phyloP scores from a whole-genome alignment of 2,113 vertebrate genomes.

The Platichthys stellatus region DNA sequence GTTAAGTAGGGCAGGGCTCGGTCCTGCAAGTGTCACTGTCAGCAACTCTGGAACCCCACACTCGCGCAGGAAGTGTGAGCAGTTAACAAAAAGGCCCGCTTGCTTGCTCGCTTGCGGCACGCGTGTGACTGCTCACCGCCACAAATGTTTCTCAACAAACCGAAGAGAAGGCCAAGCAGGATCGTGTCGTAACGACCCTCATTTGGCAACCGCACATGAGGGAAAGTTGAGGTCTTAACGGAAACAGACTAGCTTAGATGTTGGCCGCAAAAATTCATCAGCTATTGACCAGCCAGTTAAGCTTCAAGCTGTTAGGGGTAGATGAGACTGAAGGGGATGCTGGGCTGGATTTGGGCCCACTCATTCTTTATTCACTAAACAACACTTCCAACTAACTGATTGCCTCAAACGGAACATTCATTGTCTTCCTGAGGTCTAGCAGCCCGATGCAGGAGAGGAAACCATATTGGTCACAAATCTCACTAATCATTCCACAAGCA shows the following conservation, averaged over 20 bases:
- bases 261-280: constrained; percentile 65
- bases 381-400: constrained; percentile 44
- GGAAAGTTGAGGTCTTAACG: constrained; percentile 57
- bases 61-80: constrained; percentile 44
- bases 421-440: constrained; percentile 41
- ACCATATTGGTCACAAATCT: constrained; percentile 15
- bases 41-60: constrained; percentile 81
- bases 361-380: constrained; percentile 56
- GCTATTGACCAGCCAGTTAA: constrained; percentile 65
- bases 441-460: constrained; percentile 20
- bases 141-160: constrained; percentile 67
- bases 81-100: constrained; percentile 72
- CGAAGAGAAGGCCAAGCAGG: constrained; percentile 44
- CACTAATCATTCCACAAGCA: constrained; percentile 22
- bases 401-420: constrained; percentile 40
- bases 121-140: constrained; percentile 43
- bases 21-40: constrained; percentile 82
- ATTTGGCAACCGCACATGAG: constrained; percentile 49
- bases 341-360: constrained; percentile 47
- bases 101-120: constrained; percentile 61
- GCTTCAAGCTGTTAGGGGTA: constrained; percentile 69
- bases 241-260: constrained; percentile 61
- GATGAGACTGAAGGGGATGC: constrained; percentile 60
- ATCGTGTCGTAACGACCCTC: constrained; percentile 44
- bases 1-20: constrained; percentile 84